A percentile compares a stretch with the other conserved stretches of the same genome.
Conservation (phyloP, 2,797 vertebrate genomes). For the Macropodus opercularis region DNA sequence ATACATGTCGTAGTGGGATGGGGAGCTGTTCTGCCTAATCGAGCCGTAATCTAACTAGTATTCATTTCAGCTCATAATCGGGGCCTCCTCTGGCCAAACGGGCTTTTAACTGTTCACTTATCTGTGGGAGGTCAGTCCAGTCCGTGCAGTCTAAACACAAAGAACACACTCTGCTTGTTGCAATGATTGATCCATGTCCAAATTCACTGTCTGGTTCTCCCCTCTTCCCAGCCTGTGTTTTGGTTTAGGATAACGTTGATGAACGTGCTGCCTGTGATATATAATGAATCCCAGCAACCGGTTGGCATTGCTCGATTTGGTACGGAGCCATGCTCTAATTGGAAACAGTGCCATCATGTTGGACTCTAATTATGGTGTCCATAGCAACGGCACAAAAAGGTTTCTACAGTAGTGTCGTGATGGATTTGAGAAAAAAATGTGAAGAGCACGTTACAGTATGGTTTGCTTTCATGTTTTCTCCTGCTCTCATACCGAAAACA, state of each 20-base stretch:
- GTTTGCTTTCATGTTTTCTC: conserved; percentile 15
- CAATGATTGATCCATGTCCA: conserved; percentile 30
- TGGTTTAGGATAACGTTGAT: conserved; percentile 23
- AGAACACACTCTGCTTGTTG: conserved; percentile 36
- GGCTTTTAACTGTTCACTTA: conserved; percentile 27
- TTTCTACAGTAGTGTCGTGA: conserved; percentile 21
- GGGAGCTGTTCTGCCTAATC: conserved; percentile 15
- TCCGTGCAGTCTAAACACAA: conserved; percentile 16
- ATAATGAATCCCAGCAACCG: conserved; percentile 43
- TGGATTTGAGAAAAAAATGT: conserved; percentile 15
- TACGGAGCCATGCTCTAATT: conserved; percentile 55
- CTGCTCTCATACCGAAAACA: not conserved
- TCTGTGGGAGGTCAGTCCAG: conserved; percentile 37
- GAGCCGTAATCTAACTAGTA: conserved; percentile 27
- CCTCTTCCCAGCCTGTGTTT: conserved; percentile 11
- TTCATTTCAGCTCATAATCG: conserved; percentile 38
- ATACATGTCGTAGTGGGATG: not conserved
- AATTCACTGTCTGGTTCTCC: conserved; percentile 3
- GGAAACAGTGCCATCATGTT: conserved; percentile 48
- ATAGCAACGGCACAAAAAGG: conserved; percentile 56
- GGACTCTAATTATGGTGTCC: conserved; percentile 65
- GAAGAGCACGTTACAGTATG: conserved; percentile 13
- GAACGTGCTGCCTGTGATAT: conserved; percentile 20
- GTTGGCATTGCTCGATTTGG: conserved; percentile 43
- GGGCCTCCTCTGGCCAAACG: conserved; percentile 10